phyloP scores from a whole-genome alignment of 2,113 vertebrate species.

The Pseudorhombus dupliciocellatus region DNA sequence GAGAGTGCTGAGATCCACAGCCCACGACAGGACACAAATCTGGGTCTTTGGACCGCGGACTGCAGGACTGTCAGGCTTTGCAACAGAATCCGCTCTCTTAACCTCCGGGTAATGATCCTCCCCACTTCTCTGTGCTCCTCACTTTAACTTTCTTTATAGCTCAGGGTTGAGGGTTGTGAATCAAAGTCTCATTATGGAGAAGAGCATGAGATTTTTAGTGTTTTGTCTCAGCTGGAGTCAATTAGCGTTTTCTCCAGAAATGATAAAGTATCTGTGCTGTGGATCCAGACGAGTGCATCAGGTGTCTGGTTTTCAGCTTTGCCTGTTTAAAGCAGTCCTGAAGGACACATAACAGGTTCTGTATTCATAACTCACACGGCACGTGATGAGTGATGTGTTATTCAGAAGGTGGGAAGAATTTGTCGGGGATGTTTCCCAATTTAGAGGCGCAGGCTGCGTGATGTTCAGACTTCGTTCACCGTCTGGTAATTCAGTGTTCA shows the following conservation, averaged over 20 bases:
- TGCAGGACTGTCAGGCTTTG: conserved; percentile 42
- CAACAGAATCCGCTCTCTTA: conserved; percentile 28
- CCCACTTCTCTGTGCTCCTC: conserved; percentile 12
- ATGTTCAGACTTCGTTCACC: conserved; percentile 35
- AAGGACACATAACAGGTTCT: conserved; percentile 10
- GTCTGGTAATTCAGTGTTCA: conserved; percentile 45
- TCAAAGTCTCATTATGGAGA: conserved; percentile 52
- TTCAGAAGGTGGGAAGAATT: conserved; percentile 6
- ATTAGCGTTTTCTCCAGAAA: conserved; percentile 45
- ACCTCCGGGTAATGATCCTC: conserved; percentile 43
- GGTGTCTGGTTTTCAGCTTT: conserved; percentile 15
- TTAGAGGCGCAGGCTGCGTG: conserved; percentile 27
- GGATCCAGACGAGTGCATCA: conserved; percentile 11
- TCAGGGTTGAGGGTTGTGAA: conserved; percentile 24
- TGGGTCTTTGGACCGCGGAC: conserved; percentile 53
- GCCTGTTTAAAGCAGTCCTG: not conserved
- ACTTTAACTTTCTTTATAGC: conserved; percentile 43
- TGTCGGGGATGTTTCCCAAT: conserved; percentile 8
- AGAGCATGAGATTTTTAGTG: conserved; percentile 24
- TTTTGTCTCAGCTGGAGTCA: conserved; percentile 43
- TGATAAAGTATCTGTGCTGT: not conserved
- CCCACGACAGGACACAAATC: conserved; percentile 63
- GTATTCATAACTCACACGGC: not conserved
- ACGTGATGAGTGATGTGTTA: not conserved
- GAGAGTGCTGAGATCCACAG: conserved; percentile 55